These are phyloP conservation scores for Fistularia commersonii DNA, from an alignment of 2,797 vertebrate genomes.

Conservation along the genomic window DNA sequence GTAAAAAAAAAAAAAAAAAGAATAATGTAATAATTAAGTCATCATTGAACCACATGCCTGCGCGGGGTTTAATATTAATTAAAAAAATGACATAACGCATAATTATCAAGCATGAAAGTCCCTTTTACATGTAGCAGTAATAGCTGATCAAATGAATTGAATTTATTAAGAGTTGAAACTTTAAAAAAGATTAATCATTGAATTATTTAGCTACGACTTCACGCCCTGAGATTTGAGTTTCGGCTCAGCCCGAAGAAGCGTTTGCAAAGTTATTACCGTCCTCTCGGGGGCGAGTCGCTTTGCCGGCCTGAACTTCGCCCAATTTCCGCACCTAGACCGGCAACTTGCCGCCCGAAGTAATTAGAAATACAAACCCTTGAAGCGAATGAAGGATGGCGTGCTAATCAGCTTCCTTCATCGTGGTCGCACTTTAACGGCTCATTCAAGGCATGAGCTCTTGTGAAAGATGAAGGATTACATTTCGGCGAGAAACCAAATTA, in stretches of 20 bases:
- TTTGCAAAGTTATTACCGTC: slow-evolving; percentile 12
- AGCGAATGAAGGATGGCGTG: slow-evolving; percentile 51
- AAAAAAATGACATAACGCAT: too few species aligned
- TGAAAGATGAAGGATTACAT: slow-evolving; percentile 52
- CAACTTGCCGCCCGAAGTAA: slow-evolving; percentile 40
- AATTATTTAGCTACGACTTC: too few species aligned
- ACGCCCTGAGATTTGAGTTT: too few species aligned
- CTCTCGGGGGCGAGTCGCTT: slow-evolving; percentile 14
- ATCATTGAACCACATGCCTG: background rate
- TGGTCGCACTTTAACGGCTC: slow-evolving; percentile 47
- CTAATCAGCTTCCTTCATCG: slow-evolving; percentile 60
- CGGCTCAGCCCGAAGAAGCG: background rate
- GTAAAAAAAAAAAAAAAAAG: too few species aligned
- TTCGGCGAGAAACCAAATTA: slow-evolving; percentile 37
- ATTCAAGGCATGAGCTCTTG: slow-evolving; percentile 55
- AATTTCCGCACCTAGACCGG: slow-evolving; percentile 9
- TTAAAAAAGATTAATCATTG: too few species aligned
- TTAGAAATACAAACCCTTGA: slow-evolving; percentile 52
- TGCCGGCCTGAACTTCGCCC: slow-evolving; percentile 26
- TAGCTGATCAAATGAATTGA: background rate
- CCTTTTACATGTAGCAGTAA: background rate
- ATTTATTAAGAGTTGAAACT: background rate
- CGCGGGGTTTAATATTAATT: too few species aligned
- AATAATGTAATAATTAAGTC: background rate
- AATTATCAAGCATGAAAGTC: too few species aligned